A percentile compares a stretch with the other conserved stretches of the same genome.
Conservation (phyloP, 2,888 invertebrate genomes). For the Ypsolopha sequella region DNA sequence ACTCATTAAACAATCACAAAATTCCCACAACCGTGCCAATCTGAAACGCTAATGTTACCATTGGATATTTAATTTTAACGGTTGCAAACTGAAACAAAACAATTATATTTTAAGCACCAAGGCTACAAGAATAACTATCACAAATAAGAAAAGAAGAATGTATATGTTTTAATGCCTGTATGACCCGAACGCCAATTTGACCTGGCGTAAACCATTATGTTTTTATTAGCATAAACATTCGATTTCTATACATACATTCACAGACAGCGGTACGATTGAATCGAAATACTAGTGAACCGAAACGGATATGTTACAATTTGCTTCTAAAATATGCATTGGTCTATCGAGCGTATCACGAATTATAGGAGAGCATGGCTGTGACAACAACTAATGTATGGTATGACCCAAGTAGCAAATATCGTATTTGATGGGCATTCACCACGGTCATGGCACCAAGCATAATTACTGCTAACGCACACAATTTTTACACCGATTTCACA, state of each 20-base stretch:
- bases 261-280: constrained; percentile 14
- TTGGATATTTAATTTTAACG: too few relatives aligned
- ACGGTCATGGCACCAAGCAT: too few relatives aligned
- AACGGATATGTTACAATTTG: constrained; percentile 23
- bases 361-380: not conserved
- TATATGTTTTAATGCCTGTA: not conserved
- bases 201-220: constrained; percentile 10
- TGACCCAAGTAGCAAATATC: constrained; percentile 36
- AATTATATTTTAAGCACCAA: too few relatives aligned
- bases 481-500: too few relatives aligned
- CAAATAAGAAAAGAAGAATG: too few relatives aligned
- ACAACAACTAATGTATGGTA: constrained; percentile 13
- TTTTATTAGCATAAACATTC: constrained; percentile 32
- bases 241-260: constrained; percentile 27
- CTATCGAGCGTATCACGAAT: constrained; percentile 6
- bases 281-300: constrained; percentile 32
- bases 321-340: constrained; percentile 13
- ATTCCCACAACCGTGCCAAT: too few relatives aligned
- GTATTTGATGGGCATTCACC: constrained; percentile 13
- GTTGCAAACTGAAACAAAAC: too few relatives aligned
- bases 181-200: constrained; percentile 4
- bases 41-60: too few relatives aligned
- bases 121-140: too few relatives aligned
- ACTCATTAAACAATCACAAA: too few relatives aligned
- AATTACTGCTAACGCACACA: too few relatives aligned